phyloP scores from a whole-genome alignment of 2,113 vertebrate genomes.

The Pavo muticus region DNA sequence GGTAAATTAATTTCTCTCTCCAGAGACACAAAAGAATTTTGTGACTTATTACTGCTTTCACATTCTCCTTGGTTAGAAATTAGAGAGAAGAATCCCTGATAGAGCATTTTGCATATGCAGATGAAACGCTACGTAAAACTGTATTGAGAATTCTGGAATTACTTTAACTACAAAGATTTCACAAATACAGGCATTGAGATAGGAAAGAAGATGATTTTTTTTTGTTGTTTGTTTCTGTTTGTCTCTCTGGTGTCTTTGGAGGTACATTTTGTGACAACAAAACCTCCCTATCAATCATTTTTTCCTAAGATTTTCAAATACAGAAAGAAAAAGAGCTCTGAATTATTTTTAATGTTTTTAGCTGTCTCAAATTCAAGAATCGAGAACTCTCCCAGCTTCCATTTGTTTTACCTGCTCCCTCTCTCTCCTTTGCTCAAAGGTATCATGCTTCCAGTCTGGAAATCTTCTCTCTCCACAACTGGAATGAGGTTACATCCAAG shows the following conservation, averaged over 20 bases:
- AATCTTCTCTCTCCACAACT: neutral
- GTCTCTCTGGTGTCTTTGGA: neutral
- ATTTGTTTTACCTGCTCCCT: neutral
- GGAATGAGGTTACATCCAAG: neutral
- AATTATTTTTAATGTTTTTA: neutral
- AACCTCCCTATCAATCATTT: neutral
- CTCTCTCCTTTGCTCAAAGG: neutral
- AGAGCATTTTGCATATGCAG: neutral
- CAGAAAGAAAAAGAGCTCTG: neutral
- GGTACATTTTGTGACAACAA: neutral
- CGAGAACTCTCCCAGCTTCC: neutral
- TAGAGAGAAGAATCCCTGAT: neutral
- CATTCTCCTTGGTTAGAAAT: neutral
- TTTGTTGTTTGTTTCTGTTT: neutral
- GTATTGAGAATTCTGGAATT: neutral
- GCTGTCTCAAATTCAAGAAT: neutral
- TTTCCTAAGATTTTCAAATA: neutral
- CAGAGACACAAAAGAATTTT: neutral
- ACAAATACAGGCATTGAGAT: neutral
- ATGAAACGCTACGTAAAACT: neutral
- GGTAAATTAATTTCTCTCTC: neutral
- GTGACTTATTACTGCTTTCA: neutral
- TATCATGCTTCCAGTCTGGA: neutral
- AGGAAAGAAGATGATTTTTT: neutral
- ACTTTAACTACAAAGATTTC: neutral